phyloP scores from a whole-genome alignment of 2,113 vertebrate genomes.

The Micromys minutus region DNA sequence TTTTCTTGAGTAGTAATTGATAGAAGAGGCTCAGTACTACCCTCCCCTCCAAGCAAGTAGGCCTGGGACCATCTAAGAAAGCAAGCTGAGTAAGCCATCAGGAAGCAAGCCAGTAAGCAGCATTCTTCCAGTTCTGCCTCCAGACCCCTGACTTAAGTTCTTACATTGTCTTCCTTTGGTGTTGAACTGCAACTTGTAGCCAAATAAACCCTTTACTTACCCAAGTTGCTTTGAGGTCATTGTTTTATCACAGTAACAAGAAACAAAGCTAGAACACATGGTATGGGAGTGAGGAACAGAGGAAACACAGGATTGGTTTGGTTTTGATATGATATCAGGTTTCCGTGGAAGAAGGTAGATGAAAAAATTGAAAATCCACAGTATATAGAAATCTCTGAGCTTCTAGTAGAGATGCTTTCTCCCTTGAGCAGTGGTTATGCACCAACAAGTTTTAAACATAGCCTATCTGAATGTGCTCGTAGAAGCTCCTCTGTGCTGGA shows the following conservation, averaged over 20 bases:
- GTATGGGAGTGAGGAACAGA: neutral
- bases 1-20: neutral
- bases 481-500: neutral
- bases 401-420: neutral
- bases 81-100: neutral
- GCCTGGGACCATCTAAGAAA: neutral
- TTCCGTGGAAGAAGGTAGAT: neutral
- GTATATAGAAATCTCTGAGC: neutral
- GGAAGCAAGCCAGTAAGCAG: neutral
- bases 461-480: neutral
- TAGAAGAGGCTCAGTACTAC: neutral
- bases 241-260: neutral
- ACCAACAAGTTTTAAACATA: neutral
- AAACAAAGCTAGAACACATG: neutral
- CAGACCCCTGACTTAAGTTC: no score
- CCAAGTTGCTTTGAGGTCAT: neutral
- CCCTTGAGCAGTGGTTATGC: neutral
- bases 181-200: neutral
- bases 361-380: neutral
- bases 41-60: neutral
- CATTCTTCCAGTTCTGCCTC: neutral
- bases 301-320: neutral
- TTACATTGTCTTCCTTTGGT: neutral
- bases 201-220: neutral
- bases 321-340: neutral